These are phyloP conservation scores for Acromyrmex charruanus DNA, from an alignment of 1,140 invertebrate species.

Conservation along the genomic window DNA sequence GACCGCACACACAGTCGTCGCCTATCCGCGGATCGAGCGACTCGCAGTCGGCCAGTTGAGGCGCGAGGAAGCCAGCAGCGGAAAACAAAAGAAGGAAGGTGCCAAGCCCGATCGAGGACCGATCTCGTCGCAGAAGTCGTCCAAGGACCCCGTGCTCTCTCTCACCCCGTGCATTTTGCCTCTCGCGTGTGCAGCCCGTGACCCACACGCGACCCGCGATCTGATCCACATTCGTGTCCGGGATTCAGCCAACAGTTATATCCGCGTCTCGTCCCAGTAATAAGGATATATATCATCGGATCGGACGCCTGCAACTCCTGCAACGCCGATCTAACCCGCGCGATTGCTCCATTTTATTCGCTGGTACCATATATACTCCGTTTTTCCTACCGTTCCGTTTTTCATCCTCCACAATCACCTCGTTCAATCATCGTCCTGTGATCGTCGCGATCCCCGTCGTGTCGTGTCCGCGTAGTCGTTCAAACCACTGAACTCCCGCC, in stretches of 20 bases:
- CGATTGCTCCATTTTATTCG: not conserved
- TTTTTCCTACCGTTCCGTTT: not conserved
- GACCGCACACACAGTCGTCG: conserved; percentile 60
- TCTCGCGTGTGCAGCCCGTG: conserved; percentile 44
- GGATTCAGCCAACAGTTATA: not conserved
- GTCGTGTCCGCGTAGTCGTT: not conserved
- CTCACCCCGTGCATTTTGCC: conserved; percentile 22
- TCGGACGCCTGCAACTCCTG: conserved; percentile 12
- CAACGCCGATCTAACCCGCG: conserved; percentile 1
- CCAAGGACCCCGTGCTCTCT: conserved; percentile 33
- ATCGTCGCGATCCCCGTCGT: conserved; percentile 17
- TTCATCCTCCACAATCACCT: no score
- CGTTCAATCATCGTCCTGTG: not conserved
- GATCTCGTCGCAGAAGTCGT: conserved; percentile 60
- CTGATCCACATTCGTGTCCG: conserved; percentile 18
- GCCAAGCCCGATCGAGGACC: conserved; percentile 51
- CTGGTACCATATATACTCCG: not conserved
- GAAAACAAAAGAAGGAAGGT: conserved; percentile 62
- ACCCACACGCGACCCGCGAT: conserved; percentile 29
- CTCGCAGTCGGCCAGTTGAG: conserved; percentile 62
- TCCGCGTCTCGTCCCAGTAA: conserved; percentile 16
- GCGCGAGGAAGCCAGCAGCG: conserved; percentile 61
- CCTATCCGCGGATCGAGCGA: conserved; percentile 59
- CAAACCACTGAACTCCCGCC: not conserved
- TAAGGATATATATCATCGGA: conserved; percentile 35